These are phyloP conservation scores for Platyrinchus mystaceus DNA, from an alignment of 2,797 vertebrate species.

Conservation along the genomic window DNA sequence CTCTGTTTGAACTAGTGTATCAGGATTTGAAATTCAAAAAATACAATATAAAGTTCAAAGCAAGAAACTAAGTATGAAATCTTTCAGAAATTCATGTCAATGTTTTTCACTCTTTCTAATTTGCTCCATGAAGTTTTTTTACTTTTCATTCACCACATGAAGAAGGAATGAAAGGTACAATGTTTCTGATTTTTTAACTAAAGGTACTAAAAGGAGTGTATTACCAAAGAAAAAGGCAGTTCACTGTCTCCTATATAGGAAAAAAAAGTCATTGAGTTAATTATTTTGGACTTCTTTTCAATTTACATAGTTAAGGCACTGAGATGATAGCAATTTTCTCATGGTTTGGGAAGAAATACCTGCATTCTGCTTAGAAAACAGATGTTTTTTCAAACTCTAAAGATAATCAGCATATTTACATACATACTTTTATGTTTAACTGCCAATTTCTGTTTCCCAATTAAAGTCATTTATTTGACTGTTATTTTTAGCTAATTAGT, in stretches of 20 bases:
- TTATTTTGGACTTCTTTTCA: conserved; percentile 1
- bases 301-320: conserved; percentile 15
- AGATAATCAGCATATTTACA: conserved; percentile 67
- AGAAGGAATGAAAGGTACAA: neutral
- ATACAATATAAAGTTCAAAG: neutral
- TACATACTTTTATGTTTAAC: conserved; percentile 63
- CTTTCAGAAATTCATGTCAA: neutral
- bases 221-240: neutral
- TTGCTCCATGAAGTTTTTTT: neutral
- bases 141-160: neutral
- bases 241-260: neutral
- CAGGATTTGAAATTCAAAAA: neutral
- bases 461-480: conserved; percentile 66
- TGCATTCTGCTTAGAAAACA: conserved; percentile 41
- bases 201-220: neutral
- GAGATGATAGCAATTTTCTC: neutral
- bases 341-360: conserved; percentile 48
- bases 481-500: conserved; percentile 66
- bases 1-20: neutral
- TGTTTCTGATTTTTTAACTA: neutral
- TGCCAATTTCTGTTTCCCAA: conserved; percentile 61
- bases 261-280: neutral
- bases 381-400: conserved; percentile 66
- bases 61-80: neutral
- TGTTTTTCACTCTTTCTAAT: neutral